phyloP scores from a whole-genome alignment of 2,113 vertebrate species.

The Rhynchomys soricoides region DNA sequence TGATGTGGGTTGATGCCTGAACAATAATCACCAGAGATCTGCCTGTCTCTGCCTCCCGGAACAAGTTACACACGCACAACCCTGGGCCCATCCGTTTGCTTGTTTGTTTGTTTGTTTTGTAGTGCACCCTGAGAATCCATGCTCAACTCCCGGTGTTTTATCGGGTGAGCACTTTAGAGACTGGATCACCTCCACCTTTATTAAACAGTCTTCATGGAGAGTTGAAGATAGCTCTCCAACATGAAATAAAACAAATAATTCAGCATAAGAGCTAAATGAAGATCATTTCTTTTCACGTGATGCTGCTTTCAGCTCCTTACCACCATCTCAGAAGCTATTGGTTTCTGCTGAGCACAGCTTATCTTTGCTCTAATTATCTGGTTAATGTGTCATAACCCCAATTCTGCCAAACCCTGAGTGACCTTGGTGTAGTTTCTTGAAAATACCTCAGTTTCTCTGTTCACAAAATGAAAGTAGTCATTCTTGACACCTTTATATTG shows the following conservation, averaged over 20 bases:
- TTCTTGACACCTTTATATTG: constrained; percentile 22
- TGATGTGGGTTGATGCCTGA: background rate
- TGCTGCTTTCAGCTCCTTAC: background rate
- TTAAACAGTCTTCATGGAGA: background rate
- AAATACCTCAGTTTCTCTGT: constrained; percentile 54
- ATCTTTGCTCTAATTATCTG: background rate
- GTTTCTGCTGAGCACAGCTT: background rate
- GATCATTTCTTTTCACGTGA: background rate
- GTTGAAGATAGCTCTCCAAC: background rate
- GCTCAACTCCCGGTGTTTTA: background rate
- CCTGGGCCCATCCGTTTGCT: background rate
- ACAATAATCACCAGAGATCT: background rate
- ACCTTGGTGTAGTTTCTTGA: background rate
- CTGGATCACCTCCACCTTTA: background rate
- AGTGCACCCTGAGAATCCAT: background rate
- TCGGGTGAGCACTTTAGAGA: background rate
- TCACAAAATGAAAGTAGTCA: constrained; percentile 20
- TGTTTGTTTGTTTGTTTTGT: background rate
- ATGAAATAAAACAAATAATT: background rate
- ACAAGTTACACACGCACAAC: no score
- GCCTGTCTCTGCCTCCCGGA: background rate
- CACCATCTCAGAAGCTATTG: background rate
- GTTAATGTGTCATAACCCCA: background rate
- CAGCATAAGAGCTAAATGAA: constrained; percentile 17
- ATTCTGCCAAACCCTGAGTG: background rate